A percentile compares a stretch with the other conserved stretches of the same genome.
phyloP scores from a whole-genome alignment of 1,140 invertebrate genomes.

The Hermetia illucens region DNA sequence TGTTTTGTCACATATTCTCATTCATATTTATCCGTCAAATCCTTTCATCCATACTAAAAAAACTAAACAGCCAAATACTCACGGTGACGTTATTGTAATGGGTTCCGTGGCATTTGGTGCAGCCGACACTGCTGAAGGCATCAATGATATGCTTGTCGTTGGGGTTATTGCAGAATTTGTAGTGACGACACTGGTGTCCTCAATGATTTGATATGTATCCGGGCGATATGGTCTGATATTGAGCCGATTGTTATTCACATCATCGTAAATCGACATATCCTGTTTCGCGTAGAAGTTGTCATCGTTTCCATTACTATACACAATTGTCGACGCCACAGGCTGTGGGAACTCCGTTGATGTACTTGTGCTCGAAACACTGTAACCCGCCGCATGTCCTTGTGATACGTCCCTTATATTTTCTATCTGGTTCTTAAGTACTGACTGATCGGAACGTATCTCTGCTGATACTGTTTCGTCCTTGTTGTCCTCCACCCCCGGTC shows the following conservation, averaged over 20 bases:
- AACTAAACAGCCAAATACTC: too few species aligned
- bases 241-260: constrained; percentile 29
- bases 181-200: neutral
- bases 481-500: neutral
- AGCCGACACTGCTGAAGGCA: too few species aligned
- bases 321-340: too few species aligned
- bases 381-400: neutral
- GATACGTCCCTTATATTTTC: neutral
- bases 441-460: too few species aligned
- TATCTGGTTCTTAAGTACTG: neutral
- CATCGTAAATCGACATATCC: constrained; percentile 26
- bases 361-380: too few species aligned
- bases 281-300: constrained; percentile 20
- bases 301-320: constrained; percentile 4
- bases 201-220: constrained; percentile 22
- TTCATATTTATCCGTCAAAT: too few species aligned
- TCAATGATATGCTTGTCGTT: neutral
- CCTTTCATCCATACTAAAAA: too few species aligned
- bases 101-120: too few species aligned
- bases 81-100: too few species aligned
- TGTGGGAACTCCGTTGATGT: too few species aligned
- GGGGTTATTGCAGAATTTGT: neutral
- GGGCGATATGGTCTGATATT: constrained; percentile 20
- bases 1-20: too few species aligned
- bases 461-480: too few species aligned